These are phyloP conservation scores for Tenthredo mesomela DNA, from an alignment of 2,888 invertebrate genomes.

Conservation along the genomic window DNA sequence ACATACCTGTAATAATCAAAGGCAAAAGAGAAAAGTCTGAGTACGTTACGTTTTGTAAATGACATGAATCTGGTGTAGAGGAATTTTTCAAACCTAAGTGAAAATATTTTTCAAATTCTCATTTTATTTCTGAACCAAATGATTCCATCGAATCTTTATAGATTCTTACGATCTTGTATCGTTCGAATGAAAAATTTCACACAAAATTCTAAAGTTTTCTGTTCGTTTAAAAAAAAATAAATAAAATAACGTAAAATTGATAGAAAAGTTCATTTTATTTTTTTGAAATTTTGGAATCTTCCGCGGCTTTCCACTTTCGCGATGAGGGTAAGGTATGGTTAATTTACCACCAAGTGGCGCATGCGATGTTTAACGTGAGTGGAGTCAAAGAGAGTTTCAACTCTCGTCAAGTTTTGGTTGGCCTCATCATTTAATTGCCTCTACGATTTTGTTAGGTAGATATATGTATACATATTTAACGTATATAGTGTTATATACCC, in stretches of 20 bases:
- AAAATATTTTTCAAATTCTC: background rate
- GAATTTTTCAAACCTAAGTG: background rate
- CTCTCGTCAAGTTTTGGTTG: slow-evolving; percentile 6
- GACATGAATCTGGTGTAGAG: background rate
- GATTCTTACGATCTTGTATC: too few species aligned
- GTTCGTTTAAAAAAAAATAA: background rate
- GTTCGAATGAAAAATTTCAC: too few species aligned
- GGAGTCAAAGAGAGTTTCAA: slow-evolving; percentile 29
- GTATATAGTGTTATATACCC: background rate
- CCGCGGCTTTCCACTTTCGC: background rate
- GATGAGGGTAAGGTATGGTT: background rate
- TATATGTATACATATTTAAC: background rate
- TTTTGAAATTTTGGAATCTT: background rate
- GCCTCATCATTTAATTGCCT: background rate
- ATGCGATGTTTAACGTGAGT: background rate
- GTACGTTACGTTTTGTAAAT: background rate
- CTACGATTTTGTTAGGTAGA: background rate
- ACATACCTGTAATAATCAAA: background rate
- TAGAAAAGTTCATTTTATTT: background rate
- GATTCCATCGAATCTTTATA: background rate
- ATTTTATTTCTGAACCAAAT: background rate
- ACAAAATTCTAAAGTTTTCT: too few species aligned
- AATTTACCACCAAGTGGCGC: slow-evolving; percentile 3
- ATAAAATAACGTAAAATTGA: background rate
- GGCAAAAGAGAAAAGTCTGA: slow-evolving; percentile 5